phyloP scores from a whole-genome alignment of 2,888 invertebrate species.

The Caenorhabditis imperialis region DNA sequence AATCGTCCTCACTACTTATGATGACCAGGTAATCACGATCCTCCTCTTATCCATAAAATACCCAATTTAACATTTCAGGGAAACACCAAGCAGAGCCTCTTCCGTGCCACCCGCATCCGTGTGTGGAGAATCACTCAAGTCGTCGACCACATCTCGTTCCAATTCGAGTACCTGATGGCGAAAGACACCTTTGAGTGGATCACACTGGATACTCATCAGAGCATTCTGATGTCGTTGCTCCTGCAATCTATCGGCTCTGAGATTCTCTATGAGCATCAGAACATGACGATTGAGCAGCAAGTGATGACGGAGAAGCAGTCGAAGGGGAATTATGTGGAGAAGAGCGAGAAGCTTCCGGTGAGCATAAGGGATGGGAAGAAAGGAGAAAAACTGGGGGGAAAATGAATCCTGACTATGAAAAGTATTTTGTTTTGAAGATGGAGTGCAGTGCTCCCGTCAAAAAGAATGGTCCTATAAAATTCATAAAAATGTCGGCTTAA shows the following conservation, averaged over 20 bases:
- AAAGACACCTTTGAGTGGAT: slow-evolving; percentile 87
- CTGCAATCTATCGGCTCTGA: slow-evolving; percentile 94
- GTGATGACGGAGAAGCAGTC: slow-evolving; percentile 44
- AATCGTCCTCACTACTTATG: slow-evolving; percentile 60
- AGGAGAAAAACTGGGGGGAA: too few species aligned
- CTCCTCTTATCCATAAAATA: background rate
- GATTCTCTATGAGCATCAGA: slow-evolving; percentile 81
- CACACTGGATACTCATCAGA: slow-evolving; percentile 84
- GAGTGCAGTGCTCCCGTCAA: too few species aligned
- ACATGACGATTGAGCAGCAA: slow-evolving; percentile 50
- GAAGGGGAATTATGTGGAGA: slow-evolving; percentile 42
- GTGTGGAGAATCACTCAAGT: slow-evolving; percentile 88
- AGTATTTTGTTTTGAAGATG: too few species aligned
- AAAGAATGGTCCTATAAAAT: too few species aligned
- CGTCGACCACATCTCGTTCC: slow-evolving; percentile 63
- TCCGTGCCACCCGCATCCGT: slow-evolving; percentile 94
- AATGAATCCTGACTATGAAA: too few species aligned
- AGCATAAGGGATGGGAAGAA: background rate
- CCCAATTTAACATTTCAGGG: slow-evolving; percentile 20
- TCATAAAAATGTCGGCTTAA: too few species aligned
- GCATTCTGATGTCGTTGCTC: slow-evolving; percentile 95
- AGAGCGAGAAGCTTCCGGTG: slow-evolving; percentile 31
- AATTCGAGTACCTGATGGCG: slow-evolving; percentile 72
- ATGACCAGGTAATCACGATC: slow-evolving; percentile 34
- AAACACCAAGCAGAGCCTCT: slow-evolving; percentile 81